Percentiles rank a stretch among this genome's conserved stretches.
Conservation (phyloP, 2,797 vertebrate species). For the Craterocephalus amniculus region DNA sequence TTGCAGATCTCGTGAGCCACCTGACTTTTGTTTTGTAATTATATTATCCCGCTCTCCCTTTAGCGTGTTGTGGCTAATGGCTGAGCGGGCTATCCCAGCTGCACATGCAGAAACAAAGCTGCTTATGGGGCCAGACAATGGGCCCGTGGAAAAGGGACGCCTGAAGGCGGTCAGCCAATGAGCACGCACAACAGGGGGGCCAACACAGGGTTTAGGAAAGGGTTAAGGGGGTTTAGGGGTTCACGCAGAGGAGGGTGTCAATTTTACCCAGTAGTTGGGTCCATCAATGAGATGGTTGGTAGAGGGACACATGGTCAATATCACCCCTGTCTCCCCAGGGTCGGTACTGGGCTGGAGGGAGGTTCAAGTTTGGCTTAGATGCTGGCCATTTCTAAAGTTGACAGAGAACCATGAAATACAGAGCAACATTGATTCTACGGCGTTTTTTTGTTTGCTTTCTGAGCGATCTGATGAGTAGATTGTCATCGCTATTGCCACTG, state of each 20-base stretch:
- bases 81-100: slow-evolving; percentile 80
- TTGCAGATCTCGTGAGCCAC: slow-evolving; percentile 76
- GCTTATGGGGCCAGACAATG: slow-evolving; percentile 82
- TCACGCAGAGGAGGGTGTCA: slow-evolving; percentile 51
- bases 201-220: slow-evolving; percentile 76
- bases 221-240: slow-evolving; percentile 76
- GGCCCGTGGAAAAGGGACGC: slow-evolving; percentile 79
- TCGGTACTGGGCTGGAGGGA: slow-evolving; percentile 67
- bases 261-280: slow-evolving; percentile 58
- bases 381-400: slow-evolving; percentile 74
- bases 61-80: slow-evolving; percentile 80
- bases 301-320: slow-evolving; percentile 74
- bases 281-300: slow-evolving; percentile 73
- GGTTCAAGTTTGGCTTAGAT: slow-evolving; percentile 72
- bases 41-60: slow-evolving; percentile 81
- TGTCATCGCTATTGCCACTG: slow-evolving; percentile 34
- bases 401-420: slow-evolving; percentile 76
- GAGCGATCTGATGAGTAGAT: slow-evolving; percentile 52
- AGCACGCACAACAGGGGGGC: slow-evolving; percentile 78
- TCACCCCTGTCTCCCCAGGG: slow-evolving; percentile 68
- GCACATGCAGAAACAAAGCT: slow-evolving; percentile 85
- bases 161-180: slow-evolving; percentile 83
- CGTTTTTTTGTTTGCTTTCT: slow-evolving; percentile 40
- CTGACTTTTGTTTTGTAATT: slow-evolving; percentile 86
- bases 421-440: slow-evolving; percentile 74